Conservation (phyloP, 2,797 vertebrate species). For the Gephyroberyx darwinii region DNA sequence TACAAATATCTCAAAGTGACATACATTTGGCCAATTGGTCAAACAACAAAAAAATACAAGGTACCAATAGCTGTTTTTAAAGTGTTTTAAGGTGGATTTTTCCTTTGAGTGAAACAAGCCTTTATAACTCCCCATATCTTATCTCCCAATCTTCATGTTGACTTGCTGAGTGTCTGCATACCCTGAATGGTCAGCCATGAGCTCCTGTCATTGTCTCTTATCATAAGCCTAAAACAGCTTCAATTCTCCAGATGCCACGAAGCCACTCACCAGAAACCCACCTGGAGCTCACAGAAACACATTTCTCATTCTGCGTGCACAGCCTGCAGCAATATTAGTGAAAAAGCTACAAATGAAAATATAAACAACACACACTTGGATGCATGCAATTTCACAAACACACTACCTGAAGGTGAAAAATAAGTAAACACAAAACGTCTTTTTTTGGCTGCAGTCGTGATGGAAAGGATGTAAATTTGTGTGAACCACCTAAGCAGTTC, state of each 20-base stretch:
- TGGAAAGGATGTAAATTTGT: conserved; percentile 66
- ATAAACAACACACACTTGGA: conserved; percentile 38
- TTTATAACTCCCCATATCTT: conserved; percentile 42
- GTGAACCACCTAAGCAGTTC: conserved; percentile 74
- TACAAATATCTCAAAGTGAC: too few species aligned
- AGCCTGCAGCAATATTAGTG: conserved; percentile 13
- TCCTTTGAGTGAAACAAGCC: conserved; percentile 16
- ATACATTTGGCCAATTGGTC: too few species aligned
- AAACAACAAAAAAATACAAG: too few species aligned
- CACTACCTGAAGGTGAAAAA: conserved; percentile 33
- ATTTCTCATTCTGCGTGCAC: conserved; percentile 37
- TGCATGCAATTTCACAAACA: conserved; percentile 46
- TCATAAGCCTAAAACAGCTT: conserved; percentile 50
- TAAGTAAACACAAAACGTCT: conserved; percentile 40
- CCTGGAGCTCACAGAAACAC: conserved; percentile 12
- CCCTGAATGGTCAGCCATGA: conserved; percentile 13
- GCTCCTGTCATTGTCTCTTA: conserved; percentile 42
- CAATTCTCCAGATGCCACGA: conserved; percentile 37
- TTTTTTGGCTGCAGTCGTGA: conserved; percentile 20
- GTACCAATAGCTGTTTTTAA: too few species aligned
- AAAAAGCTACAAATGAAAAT: conserved; percentile 29
- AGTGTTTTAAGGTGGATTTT: too few species aligned
- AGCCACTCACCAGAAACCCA: conserved; percentile 47
- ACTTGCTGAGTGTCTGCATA: conserved; percentile 32
- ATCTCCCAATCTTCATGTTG: conserved; percentile 26